A percentile compares a stretch with the other conserved stretches of the same genome.
These are phyloP conservation scores for Notocelia uddmanniana DNA, from an alignment of 2,888 invertebrate species.

Conservation along the genomic window DNA sequence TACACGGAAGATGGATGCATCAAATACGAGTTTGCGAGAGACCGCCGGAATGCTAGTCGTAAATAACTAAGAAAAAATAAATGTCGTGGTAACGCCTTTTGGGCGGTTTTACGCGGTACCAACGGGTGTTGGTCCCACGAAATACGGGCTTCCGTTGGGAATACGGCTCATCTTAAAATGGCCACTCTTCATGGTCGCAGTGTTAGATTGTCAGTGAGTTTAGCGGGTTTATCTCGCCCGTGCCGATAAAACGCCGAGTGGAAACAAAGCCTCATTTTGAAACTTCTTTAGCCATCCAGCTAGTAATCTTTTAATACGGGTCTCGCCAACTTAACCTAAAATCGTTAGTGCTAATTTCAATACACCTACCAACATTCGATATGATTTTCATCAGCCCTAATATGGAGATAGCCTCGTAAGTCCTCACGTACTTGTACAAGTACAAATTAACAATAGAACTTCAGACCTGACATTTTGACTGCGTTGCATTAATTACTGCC, in stretches of 20 bases:
- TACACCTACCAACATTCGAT: no score
- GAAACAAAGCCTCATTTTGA: conserved; percentile 21
- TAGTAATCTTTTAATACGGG: background rate
- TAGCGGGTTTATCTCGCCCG: conserved; percentile 16
- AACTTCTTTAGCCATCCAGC: background rate
- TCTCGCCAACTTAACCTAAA: no score
- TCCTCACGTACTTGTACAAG: no score
- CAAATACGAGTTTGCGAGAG: background rate
- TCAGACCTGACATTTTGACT: no score
- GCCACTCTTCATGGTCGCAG: background rate
- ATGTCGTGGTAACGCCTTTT: conserved; percentile 2
- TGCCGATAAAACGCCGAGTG: conserved; percentile 3
- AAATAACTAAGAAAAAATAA: conserved; percentile 9
- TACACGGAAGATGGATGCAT: background rate
- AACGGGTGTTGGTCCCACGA: background rate
- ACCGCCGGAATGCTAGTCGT: background rate
- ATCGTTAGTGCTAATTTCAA: no score
- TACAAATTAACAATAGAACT: no score
- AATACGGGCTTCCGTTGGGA: no score
- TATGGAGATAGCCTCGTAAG: no score
- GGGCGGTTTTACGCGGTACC: background rate
- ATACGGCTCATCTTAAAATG: background rate
- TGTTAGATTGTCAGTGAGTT: conserved; percentile 4
- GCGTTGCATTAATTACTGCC: no score
- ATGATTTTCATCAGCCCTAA: no score